Evolutionary conservation across 2,797 vertebrate species (phyloP).

Genomic region (Pantherophis alleghaniensis): DNA sequence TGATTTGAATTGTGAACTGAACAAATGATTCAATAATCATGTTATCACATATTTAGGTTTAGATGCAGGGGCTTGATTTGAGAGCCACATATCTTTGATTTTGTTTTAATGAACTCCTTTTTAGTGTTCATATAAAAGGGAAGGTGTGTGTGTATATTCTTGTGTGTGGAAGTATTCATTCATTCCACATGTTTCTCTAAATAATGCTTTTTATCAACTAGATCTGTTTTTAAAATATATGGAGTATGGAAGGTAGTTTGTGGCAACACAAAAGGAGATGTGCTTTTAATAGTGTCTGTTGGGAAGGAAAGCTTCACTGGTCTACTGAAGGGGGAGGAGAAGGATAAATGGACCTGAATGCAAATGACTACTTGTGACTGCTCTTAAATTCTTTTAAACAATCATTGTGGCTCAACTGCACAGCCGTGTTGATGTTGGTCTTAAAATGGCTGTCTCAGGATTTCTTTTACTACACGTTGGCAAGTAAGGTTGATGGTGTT

Average conservation of each 20-base stretch:
- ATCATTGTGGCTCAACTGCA: background rate
- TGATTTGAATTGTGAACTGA: background rate
- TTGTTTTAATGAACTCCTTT: background rate
- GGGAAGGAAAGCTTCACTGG: background rate
- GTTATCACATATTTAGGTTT: background rate
- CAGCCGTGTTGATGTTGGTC: background rate
- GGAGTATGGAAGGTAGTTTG: background rate
- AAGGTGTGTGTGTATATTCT: background rate
- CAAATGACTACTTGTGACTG: background rate
- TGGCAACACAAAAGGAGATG: background rate
- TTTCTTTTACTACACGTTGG: background rate
- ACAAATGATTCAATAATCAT: background rate
- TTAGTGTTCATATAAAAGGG: background rate
- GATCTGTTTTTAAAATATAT: background rate
- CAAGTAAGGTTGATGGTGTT: background rate
- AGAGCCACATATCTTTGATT: background rate
- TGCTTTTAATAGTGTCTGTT: background rate
- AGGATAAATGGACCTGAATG: background rate
- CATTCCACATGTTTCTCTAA: background rate
- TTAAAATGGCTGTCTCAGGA: background rate
- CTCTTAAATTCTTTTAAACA: background rate
- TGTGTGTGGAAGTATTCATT: background rate
- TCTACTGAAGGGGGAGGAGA: background rate
- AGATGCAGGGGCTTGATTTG: background rate
- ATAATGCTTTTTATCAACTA: background rate